A percentile compares a stretch with the other conserved stretches of the same genome.
phyloP scores from a whole-genome alignment of 2,888 invertebrate species.

The Cordilura impudica region DNA sequence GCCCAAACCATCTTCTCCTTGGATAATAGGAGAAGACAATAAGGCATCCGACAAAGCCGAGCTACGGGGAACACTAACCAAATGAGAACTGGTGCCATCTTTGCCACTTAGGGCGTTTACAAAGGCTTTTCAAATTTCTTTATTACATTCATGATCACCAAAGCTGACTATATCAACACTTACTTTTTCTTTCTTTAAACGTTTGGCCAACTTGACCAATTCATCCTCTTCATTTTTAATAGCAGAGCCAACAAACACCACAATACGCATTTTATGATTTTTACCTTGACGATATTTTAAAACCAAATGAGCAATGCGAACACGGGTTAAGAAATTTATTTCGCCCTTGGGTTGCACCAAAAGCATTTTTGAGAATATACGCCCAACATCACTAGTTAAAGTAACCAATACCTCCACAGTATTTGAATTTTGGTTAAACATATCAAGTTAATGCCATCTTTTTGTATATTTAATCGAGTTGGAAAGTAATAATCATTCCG shows the following conservation, averaged over 20 bases:
- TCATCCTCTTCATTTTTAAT: slow-evolving; percentile 94
- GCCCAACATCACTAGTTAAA: slow-evolving; percentile 96
- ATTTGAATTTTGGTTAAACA: slow-evolving; percentile 96
- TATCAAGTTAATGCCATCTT: slow-evolving; percentile 98
- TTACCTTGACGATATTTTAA: slow-evolving; percentile 98
- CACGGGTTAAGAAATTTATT: slow-evolving; percentile 93
- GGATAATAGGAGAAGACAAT: slow-evolving; percentile 94
- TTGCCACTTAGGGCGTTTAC: slow-evolving; percentile 97
- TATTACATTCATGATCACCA: slow-evolving; percentile 95
- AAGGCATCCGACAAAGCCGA: slow-evolving; percentile 97
- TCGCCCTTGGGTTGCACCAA: slow-evolving; percentile 95
- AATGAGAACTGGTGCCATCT: slow-evolving; percentile 90
- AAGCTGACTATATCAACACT: slow-evolving; percentile 98
- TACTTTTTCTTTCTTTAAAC: slow-evolving; percentile 99
- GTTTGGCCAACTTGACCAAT: slow-evolving; percentile 95
- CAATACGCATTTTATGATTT: slow-evolving; percentile 99
- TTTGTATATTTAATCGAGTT: slow-evolving; percentile 97
- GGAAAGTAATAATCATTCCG: slow-evolving; percentile 99
- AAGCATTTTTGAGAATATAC: slow-evolving; percentile 96
- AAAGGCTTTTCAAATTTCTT: slow-evolving; percentile 92
- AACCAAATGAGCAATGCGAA: slow-evolving; percentile 89
- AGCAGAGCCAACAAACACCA: slow-evolving; percentile 98
- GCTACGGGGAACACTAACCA: slow-evolving; percentile 98
- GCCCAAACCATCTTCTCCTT: slow-evolving; percentile 94
- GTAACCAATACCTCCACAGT: slow-evolving; percentile 96